Percentiles rank a stretch among this genome's conserved stretches.
Conservation (phyloP, 2,113 vertebrate species). For the Gavialis gangeticus region DNA sequence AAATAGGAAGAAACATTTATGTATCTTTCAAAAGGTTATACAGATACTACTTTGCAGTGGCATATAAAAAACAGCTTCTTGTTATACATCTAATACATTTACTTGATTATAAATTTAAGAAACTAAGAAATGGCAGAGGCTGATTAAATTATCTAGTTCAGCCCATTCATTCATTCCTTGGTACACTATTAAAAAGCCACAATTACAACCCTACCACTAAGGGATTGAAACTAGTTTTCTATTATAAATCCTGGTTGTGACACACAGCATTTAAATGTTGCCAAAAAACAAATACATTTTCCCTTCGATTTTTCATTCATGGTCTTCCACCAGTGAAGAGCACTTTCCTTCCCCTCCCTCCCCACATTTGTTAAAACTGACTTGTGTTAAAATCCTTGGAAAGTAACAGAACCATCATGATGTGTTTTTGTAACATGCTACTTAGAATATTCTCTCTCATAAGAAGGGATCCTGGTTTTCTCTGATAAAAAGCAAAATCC, state of each 20-base stretch:
- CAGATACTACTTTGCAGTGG: background rate
- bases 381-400: no score
- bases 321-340: background rate
- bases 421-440: no score
- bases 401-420: no score
- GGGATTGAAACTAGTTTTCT: background rate
- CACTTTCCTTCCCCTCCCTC: background rate
- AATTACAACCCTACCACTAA: background rate
- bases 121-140: background rate
- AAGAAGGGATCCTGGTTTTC: no score
- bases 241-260: background rate
- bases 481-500: no score
- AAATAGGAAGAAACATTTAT: background rate
- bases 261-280: background rate
- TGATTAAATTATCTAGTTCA: constrained; percentile 6
- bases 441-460: no score
- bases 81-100: background rate
- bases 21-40: background rate
- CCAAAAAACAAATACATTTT: background rate
- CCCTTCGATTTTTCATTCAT: background rate
- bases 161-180: background rate
- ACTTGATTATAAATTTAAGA: background rate
- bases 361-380: no score
- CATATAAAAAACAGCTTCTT: background rate
- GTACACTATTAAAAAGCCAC: background rate